phyloP scores from a whole-genome alignment of 2,113 vertebrate species.

The Parus major region DNA sequence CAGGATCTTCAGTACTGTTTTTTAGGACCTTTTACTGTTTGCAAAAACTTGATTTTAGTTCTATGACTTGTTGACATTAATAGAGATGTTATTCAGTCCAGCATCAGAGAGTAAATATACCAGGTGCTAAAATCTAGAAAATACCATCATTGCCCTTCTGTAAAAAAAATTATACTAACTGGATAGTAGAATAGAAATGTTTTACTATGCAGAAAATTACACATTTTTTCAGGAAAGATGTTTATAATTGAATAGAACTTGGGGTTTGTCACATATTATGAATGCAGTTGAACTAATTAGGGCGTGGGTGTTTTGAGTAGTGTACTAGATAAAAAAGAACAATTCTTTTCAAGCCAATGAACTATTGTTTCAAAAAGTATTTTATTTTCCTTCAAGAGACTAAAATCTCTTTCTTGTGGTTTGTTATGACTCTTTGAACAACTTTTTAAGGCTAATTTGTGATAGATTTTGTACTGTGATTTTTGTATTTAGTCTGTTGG shows the following conservation, averaged over 20 bases:
- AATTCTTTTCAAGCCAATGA: constrained; percentile 18
- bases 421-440: constrained; percentile 44
- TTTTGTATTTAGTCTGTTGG: constrained; percentile 23
- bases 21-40: not conserved
- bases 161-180: not conserved
- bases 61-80: not conserved
- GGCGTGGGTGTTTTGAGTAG: not conserved
- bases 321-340: not conserved
- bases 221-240: not conserved
- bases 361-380: constrained; percentile 21
- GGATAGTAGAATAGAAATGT: not conserved
- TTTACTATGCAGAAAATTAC: not conserved
- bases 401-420: constrained; percentile 40
- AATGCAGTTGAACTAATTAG: not conserved
- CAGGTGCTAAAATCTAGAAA: not conserved
- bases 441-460: constrained; percentile 34
- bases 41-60: not conserved
- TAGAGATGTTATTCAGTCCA: not conserved
- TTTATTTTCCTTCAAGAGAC: constrained; percentile 56
- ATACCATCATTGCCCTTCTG: not conserved
- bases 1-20: not conserved
- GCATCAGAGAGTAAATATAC: not conserved
- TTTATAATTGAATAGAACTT: not conserved
- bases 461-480: constrained; percentile 19
- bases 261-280: not conserved